Evolutionary conservation across 2,888 invertebrate genomes (phyloP).

Genomic region (Loripinus fragilis): DNA sequence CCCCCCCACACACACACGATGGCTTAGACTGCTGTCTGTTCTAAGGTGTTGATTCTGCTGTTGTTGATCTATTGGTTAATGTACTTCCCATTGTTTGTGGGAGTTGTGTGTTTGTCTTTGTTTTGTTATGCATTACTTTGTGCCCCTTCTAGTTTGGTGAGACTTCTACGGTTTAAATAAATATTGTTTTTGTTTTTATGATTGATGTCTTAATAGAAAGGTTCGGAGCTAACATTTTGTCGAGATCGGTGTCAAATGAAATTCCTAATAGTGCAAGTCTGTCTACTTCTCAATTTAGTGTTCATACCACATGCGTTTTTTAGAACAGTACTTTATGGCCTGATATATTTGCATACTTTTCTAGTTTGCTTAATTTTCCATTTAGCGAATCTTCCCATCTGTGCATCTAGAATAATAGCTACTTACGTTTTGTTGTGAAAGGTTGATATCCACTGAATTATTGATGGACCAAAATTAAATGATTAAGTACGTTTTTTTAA

Average conservation of each 20-base stretch:
- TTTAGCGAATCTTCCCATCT: neutral
- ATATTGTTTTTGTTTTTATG: neutral
- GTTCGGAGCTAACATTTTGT: neutral
- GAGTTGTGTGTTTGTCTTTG: too few relatives aligned
- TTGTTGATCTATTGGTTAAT: too few relatives aligned
- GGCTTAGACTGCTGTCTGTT: too few relatives aligned
- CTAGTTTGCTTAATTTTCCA: neutral
- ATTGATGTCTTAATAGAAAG: neutral
- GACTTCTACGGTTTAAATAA: neutral
- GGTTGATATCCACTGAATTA: neutral
- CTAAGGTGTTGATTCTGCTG: too few relatives aligned
- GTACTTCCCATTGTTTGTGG: too few relatives aligned
- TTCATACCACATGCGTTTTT: constrained; percentile 37
- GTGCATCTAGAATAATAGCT: neutral
- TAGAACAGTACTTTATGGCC: constrained; percentile 22
- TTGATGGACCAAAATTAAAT: constrained; percentile 6
- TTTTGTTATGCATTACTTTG: too few relatives aligned
- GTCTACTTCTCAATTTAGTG: constrained; percentile 16
- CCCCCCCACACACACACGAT: too few relatives aligned
- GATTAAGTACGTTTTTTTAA: neutral
- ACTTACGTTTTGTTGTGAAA: neutral
- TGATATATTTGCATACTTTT: constrained; percentile 11
- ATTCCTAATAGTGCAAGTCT: constrained; percentile 12
- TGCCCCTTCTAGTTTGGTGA: neutral
- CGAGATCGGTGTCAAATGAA: neutral